These are phyloP conservation scores for Mormyrops boulengeri DNA, from an alignment of 2,797 vertebrate genomes.

Conservation along the genomic window DNA sequence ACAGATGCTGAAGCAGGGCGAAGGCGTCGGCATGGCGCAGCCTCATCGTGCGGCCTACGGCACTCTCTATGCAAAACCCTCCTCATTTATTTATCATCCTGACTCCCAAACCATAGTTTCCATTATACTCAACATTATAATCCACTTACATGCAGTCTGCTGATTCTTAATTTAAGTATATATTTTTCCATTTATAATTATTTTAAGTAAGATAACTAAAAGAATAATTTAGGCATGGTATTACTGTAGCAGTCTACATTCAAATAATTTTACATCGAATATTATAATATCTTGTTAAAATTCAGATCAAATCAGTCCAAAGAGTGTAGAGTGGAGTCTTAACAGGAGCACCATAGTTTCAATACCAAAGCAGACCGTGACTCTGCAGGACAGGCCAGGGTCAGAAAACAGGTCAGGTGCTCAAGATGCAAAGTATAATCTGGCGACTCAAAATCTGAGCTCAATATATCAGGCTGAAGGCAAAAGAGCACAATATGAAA, in stretches of 20 bases:
- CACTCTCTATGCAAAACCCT: neutral
- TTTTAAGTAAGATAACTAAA: neutral
- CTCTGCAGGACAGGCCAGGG: neutral
- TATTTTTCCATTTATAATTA: slow-evolving; percentile 4
- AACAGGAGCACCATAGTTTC: neutral
- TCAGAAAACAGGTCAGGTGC: neutral
- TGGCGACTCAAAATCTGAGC: neutral
- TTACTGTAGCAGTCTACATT: neutral
- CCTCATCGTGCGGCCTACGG: neutral
- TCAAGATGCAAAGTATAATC: neutral
- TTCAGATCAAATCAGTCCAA: neutral
- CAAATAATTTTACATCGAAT: neutral
- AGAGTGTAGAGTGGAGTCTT: neutral
- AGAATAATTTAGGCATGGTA: neutral
- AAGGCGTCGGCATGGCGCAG: neutral
- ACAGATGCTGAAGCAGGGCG: neutral
- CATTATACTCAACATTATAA: neutral
- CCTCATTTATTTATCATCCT: slow-evolving; percentile 9
- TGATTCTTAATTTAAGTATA: neutral
- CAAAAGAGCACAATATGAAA: neutral
- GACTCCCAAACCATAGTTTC: neutral
- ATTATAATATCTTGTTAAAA: neutral
- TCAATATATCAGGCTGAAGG: neutral
- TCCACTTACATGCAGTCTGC: neutral
- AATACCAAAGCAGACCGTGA: neutral